phyloP scores from a whole-genome alignment of 2,113 vertebrate species.

The Morphnarchus princeps region DNA sequence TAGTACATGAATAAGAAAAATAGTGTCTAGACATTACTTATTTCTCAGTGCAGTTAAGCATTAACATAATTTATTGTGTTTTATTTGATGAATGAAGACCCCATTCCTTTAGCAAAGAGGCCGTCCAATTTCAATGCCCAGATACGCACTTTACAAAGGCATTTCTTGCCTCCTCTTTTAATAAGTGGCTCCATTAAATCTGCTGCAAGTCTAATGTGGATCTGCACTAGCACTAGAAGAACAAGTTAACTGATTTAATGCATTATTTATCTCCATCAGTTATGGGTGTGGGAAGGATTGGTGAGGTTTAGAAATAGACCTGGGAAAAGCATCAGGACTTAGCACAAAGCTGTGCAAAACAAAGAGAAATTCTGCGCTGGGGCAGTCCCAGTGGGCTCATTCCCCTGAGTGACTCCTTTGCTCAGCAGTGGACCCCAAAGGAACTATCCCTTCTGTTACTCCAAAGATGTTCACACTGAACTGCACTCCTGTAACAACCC shows the following conservation, averaged over 20 bases:
- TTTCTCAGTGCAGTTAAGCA: background rate
- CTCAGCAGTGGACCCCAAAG: background rate
- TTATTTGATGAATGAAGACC: background rate
- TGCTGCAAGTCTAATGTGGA: background rate
- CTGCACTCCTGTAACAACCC: background rate
- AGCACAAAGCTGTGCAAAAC: background rate
- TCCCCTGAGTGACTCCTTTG: background rate
- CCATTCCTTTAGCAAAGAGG: background rate
- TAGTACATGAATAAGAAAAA: background rate
- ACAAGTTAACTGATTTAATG: background rate
- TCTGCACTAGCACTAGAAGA: background rate
- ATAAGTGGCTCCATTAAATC: background rate
- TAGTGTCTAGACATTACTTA: background rate
- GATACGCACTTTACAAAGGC: background rate
- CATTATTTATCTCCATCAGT: background rate
- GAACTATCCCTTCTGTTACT: background rate
- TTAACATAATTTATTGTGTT: background rate
- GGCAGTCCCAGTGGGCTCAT: background rate
- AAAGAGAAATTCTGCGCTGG: background rate
- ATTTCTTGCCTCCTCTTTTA: background rate
- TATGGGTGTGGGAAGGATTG: background rate
- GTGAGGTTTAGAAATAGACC: background rate
- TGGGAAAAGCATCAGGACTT: background rate
- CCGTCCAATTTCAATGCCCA: background rate
- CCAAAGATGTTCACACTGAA: background rate